Percentiles rank a stretch among this genome's conserved stretches.
phyloP scores from a whole-genome alignment of 2,888 invertebrate species.

The Acleris sparsana region DNA sequence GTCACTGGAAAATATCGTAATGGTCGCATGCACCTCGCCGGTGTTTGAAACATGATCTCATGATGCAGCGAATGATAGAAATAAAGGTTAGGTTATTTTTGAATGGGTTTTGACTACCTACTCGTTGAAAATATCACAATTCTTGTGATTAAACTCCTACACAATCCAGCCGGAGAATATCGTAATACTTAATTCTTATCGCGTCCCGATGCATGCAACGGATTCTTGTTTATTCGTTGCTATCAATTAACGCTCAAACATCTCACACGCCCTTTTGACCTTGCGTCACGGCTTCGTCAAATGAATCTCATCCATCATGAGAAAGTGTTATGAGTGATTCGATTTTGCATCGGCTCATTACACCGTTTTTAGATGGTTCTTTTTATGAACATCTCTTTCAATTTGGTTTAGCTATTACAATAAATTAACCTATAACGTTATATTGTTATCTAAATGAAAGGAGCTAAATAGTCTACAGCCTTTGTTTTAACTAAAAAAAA shows the following conservation, averaged over 20 bases:
- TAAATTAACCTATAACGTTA: no score
- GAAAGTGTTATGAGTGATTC: slow-evolving; percentile 11
- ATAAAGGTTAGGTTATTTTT: neutral
- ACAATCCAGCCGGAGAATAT: neutral
- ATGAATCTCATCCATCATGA: slow-evolving; percentile 44
- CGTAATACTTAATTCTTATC: neutral
- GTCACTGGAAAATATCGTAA: slow-evolving; percentile 24
- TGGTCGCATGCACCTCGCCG: slow-evolving; percentile 30
- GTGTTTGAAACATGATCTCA: slow-evolving; percentile 29
- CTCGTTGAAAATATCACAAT: neutral
- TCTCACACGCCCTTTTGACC: slow-evolving; percentile 48
- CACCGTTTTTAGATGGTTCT: neutral
- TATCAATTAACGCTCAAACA: slow-evolving; percentile 38
- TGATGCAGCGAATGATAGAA: slow-evolving; percentile 9
- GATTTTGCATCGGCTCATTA: slow-evolving; percentile 3
- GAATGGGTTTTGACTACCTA: neutral
- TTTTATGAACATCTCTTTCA: neutral
- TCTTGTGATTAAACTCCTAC: no score
- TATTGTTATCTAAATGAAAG: no score
- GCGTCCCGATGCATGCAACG: slow-evolving; percentile 3
- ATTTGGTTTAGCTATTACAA: neutral
- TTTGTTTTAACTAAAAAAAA: no score
- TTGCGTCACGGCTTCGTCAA: slow-evolving; percentile 38
- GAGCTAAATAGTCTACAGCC: no score
- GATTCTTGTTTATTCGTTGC: slow-evolving; percentile 12